These are phyloP conservation scores for Brachyrhaphis roseni DNA, from an alignment of 2,797 vertebrate species.

Conservation along the genomic window DNA sequence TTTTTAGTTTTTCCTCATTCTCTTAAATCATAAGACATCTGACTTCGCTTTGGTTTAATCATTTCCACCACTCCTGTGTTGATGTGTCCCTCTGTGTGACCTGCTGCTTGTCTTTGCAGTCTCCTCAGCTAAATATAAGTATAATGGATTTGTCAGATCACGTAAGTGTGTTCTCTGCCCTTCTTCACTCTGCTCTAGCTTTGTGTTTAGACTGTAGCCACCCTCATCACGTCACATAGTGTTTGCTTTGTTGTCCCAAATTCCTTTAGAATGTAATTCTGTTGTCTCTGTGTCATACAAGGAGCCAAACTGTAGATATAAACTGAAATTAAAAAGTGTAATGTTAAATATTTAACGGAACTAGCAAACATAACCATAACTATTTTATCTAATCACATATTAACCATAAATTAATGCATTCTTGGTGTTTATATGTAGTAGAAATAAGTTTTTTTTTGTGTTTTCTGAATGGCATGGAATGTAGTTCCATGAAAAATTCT, in stretches of 20 bases:
- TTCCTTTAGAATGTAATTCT: constrained; percentile 59
- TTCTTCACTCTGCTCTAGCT: constrained; percentile 68
- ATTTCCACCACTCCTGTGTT: constrained; percentile 59
- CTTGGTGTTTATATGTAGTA: constrained; percentile 29
- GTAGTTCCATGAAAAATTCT: constrained; percentile 74
- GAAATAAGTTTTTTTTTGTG: constrained; percentile 54
- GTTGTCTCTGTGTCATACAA: constrained; percentile 55
- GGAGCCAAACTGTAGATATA: constrained; percentile 32
- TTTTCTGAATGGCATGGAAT: constrained; percentile 43
- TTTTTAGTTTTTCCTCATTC: constrained; percentile 34
- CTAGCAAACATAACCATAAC: constrained; percentile 24
- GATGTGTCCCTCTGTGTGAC: constrained; percentile 79
- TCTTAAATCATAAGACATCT: constrained; percentile 27
- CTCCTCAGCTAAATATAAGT: constrained; percentile 88
- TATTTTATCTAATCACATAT: constrained; percentile 31
- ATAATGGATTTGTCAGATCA: constrained; percentile 89
- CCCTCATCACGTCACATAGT: constrained; percentile 60
- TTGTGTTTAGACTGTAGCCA: constrained; percentile 69
- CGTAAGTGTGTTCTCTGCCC: constrained; percentile 84
- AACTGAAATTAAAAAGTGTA: constrained; percentile 37
- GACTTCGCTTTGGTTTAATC: constrained; percentile 49
- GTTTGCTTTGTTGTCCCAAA: constrained; percentile 57
- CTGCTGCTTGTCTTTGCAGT: constrained; percentile 86
- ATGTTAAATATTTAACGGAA: constrained; percentile 35
- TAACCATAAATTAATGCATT: constrained; percentile 35